Conservation (phyloP, 1,140 invertebrate species). For the Phocides pigmalion region DNA sequence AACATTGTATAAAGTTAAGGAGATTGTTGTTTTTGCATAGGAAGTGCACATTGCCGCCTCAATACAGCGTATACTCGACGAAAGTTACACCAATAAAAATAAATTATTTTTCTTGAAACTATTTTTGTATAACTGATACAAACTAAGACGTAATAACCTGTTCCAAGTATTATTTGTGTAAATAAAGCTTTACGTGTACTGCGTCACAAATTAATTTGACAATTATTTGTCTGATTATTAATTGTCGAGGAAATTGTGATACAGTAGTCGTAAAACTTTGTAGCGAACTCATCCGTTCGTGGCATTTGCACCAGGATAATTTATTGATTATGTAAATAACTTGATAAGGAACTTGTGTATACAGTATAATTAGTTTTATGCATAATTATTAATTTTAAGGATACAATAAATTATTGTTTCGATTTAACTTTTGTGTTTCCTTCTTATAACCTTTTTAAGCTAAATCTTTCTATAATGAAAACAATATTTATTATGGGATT, state of each 20-base stretch:
- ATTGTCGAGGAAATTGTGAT: no score
- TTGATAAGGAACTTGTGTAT: constrained; percentile 73
- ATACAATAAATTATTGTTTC: constrained; percentile 82
- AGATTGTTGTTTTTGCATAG: constrained; percentile 3
- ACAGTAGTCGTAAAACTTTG: constrained; percentile 6
- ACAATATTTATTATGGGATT: no score
- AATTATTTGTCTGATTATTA: no score
- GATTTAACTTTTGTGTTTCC: constrained; percentile 53
- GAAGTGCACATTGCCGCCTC: constrained; percentile 16
- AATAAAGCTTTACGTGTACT: constrained; percentile 31
- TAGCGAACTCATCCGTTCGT: constrained; percentile 21
- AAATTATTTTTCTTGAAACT: constrained; percentile 27
- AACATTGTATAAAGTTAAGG: constrained; percentile 5
- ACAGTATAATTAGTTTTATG: constrained; percentile 69
- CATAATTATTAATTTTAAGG: constrained; percentile 69
- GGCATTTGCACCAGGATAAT: constrained; percentile 43
- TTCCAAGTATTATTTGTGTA: constrained; percentile 66
- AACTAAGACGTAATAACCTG: constrained; percentile 34
- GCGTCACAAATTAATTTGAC: background rate
- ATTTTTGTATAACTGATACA: constrained; percentile 28
- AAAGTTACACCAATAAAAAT: constrained; percentile 9
- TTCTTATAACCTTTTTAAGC: no score
- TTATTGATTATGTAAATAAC: constrained; percentile 75
- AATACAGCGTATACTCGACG: constrained; percentile 12
- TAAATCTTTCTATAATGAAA: no score